Percentiles rank a stretch among this genome's conserved stretches.
Conservation (phyloP, 2,888 invertebrate genomes). For the Lycophotia porphyrea region DNA sequence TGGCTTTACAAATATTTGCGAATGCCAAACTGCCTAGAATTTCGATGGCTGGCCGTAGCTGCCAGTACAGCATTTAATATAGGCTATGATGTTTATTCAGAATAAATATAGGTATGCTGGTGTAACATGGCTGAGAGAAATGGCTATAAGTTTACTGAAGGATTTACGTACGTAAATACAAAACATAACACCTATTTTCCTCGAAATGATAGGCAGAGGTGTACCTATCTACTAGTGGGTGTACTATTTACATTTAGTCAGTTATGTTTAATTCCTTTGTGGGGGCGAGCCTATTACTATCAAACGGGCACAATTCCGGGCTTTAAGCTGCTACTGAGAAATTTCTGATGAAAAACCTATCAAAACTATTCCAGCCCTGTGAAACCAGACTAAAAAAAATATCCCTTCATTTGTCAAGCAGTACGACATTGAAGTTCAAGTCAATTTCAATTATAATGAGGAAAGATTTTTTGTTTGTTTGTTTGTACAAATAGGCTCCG, state of each 20-base stretch:
- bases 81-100: neutral
- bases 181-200: neutral
- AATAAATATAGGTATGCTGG: slow-evolving; percentile 14
- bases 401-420: too few species aligned
- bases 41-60: neutral
- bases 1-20: slow-evolving; percentile 35
- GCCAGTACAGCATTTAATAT: neutral
- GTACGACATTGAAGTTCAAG: too few species aligned
- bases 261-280: neutral
- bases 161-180: neutral
- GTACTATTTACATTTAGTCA: neutral
- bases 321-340: neutral
- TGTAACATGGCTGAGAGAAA: neutral
- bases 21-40: slow-evolving; percentile 22
- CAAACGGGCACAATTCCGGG: neutral
- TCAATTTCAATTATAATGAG: too few species aligned
- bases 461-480: too few species aligned
- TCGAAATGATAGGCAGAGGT: neutral
- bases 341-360: neutral
- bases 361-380: neutral
- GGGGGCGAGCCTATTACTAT: neutral
- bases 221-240: neutral
- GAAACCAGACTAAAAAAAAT: neutral
- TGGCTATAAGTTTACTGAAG: neutral
- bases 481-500: too few species aligned